Evolutionary conservation across 2,797 vertebrate species (phyloP).

Genomic region (Acrocephalus scirpaceus): DNA sequence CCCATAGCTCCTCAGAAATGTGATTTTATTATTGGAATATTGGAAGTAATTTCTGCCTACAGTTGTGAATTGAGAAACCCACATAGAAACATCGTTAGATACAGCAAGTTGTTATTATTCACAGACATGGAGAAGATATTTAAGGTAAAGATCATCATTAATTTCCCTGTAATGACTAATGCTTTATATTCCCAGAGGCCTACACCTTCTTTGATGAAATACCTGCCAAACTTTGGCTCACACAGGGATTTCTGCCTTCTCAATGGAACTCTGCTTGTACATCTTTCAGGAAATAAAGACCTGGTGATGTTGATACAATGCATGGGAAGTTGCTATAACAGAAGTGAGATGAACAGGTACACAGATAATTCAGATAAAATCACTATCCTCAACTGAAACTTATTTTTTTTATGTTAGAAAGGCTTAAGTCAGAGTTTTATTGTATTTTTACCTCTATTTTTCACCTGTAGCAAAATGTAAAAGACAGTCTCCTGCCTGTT

Average conservation of each 20-base stretch:
- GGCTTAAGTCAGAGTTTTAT: not conserved
- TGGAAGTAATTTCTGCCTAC: not conserved
- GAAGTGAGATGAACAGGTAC: not conserved
- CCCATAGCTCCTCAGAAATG: not conserved
- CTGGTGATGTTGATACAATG: not conserved
- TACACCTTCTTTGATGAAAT: constrained; percentile 1
- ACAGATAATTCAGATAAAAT: not conserved
- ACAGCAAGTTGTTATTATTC: constrained; percentile 19
- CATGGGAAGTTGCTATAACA: not conserved
- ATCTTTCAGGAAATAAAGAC: not conserved
- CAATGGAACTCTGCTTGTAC: not conserved
- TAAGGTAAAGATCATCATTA: constrained; percentile 33
- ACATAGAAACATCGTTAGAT: not conserved
- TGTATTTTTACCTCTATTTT: not conserved
- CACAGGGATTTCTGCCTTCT: not conserved
- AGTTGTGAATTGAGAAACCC: not conserved
- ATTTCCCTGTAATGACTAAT: constrained; percentile 36
- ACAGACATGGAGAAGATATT: constrained; percentile 13
- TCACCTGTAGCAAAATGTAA: not conserved
- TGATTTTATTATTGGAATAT: not conserved
- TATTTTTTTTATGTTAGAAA: not conserved
- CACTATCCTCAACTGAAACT: not conserved
- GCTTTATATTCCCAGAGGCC: not conserved
- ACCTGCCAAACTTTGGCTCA: constrained; percentile 9
- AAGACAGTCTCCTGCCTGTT: not conserved